phyloP scores from a whole-genome alignment of 2,113 vertebrate species.

The Ammodytes dubius region DNA sequence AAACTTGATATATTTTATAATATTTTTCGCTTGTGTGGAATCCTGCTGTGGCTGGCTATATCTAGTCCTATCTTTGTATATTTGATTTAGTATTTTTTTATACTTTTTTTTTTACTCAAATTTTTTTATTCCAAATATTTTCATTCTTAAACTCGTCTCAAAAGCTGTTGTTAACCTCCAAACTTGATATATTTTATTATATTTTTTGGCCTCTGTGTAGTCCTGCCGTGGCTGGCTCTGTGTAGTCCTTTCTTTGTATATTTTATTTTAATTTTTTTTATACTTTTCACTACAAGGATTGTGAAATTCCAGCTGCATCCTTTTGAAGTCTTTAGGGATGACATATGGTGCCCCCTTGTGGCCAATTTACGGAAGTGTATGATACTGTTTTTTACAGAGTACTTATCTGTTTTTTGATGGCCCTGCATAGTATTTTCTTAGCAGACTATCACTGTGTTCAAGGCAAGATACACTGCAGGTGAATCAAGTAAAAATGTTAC shows the following conservation, averaged over 20 bases:
- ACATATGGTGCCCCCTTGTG: conserved; percentile 45
- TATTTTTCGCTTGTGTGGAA: too few species aligned
- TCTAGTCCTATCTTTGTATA: background rate
- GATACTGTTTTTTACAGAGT: background rate
- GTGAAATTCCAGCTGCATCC: conserved; percentile 2
- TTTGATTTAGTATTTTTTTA: background rate
- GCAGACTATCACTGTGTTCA: background rate
- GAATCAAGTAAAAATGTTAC: too few species aligned
- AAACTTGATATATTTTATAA: too few species aligned
- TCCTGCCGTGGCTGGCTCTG: too few species aligned
- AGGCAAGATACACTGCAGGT: too few species aligned
- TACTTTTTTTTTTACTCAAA: background rate
- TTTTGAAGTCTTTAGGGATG: background rate
- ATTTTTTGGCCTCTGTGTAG: too few species aligned
- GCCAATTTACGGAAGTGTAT: background rate
- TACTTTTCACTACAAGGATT: background rate
- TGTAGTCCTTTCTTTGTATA: too few species aligned
- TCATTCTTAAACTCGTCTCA: too few species aligned
- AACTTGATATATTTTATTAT: too few species aligned
- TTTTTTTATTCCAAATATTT: too few species aligned
- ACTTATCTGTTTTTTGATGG: background rate
- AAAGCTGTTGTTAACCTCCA: too few species aligned
- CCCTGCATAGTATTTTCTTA: background rate
- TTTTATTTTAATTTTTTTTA: too few species aligned
- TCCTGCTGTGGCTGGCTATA: conserved; percentile 33